Percentiles rank a stretch among this genome's conserved stretches.
phyloP scores from a whole-genome alignment of 1,140 invertebrate species.

The Choristoneura fumiferana region DNA sequence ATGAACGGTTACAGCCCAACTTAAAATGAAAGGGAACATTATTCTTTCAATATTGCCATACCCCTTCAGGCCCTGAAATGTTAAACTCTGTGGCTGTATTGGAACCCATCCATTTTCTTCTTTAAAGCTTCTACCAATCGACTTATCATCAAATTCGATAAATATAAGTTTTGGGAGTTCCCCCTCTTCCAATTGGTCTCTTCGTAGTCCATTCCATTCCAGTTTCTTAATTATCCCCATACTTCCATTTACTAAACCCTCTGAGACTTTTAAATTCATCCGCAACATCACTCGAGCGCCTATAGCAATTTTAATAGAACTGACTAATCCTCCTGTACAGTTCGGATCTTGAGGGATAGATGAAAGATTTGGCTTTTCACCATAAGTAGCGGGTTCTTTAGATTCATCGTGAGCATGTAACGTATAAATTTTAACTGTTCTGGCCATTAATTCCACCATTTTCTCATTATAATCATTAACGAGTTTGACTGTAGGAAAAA shows the following conservation, averaged over 20 bases:
- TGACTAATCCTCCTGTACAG: background rate
- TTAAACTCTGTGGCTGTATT: background rate
- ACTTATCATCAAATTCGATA: background rate
- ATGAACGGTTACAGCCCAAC: background rate
- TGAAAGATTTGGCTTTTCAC: background rate
- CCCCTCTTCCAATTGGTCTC: too few species aligned
- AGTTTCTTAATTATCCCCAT: background rate
- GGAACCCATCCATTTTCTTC: background rate
- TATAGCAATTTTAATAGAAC: background rate
- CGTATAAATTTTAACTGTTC: background rate
- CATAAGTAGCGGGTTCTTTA: background rate
- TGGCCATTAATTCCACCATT: background rate
- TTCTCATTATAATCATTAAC: conserved; percentile 19
- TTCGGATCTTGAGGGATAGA: background rate
- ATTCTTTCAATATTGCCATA: background rate
- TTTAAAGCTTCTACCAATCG: background rate
- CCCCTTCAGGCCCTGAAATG: background rate
- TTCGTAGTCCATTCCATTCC: too few species aligned
- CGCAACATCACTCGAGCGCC: background rate
- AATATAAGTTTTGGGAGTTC: too few species aligned
- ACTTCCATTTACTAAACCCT: background rate
- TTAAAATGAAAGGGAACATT: background rate
- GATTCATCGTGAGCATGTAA: background rate
- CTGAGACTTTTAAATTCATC: background rate
- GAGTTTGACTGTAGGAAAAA: conserved; percentile 17